A percentile compares a stretch with the other conserved stretches of the same genome.
Evolutionary conservation across 2,888 invertebrate species (phyloP).

Genomic region (Dascillus cervinus): DNA sequence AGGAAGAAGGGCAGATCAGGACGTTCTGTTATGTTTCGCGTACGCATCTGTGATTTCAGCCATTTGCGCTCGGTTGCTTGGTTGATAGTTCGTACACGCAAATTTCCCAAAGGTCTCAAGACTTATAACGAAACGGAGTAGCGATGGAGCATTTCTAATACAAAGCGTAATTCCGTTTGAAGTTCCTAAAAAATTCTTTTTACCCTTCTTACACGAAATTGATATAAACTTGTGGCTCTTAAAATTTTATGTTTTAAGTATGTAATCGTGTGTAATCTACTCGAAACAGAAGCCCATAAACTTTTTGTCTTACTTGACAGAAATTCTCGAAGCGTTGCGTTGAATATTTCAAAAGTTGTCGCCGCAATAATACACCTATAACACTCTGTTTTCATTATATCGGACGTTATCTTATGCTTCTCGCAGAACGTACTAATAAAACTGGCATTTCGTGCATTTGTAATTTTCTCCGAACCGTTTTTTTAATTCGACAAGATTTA

Average conservation of each 20-base stretch:
- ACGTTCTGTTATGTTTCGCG: too few relatives aligned
- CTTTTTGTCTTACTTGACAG: constrained; percentile 13
- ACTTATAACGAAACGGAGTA: constrained; percentile 20
- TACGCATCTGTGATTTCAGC: constrained; percentile 19
- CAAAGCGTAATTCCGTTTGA: constrained; percentile 17
- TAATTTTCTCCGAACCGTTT: too few relatives aligned
- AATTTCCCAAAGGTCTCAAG: constrained; percentile 24
- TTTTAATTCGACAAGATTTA: too few relatives aligned
- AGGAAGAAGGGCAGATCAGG: too few relatives aligned
- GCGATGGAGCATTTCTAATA: constrained; percentile 21
- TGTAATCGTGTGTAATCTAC: constrained; percentile 15
- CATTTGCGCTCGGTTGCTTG: constrained; percentile 19
- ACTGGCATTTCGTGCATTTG: too few relatives aligned
- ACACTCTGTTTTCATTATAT: constrained; percentile 16
- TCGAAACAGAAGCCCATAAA: constrained; percentile 14
- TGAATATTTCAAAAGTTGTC: constrained; percentile 18
- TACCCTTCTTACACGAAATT: too few relatives aligned
- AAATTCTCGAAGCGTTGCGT: constrained; percentile 12
- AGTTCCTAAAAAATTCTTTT: too few relatives aligned
- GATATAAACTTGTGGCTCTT: too few relatives aligned
- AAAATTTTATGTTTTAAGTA: too few relatives aligned
- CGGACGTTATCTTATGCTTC: too few relatives aligned
- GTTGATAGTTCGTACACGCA: constrained; percentile 22
- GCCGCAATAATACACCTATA: constrained; percentile 16
- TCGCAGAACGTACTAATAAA: too few relatives aligned